Base-by-base conservation (phyloP, 2,113 vertebrate species). In the Terrapene triunguis region DNA sequence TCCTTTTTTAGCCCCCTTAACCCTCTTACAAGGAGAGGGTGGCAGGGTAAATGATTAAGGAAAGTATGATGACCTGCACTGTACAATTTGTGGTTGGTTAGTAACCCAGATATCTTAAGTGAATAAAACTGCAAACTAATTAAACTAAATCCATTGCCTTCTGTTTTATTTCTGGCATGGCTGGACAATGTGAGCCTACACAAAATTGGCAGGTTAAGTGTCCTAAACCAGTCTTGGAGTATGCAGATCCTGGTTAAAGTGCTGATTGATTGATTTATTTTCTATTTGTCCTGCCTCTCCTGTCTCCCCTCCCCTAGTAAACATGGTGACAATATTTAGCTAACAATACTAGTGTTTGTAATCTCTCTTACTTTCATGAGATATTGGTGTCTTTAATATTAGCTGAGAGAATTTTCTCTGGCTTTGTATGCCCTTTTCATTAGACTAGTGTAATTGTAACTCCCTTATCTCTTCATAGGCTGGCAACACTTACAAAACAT, bases 391-490 rank as follows among this genome's bases (percentile, higher is more conserved):
- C 54, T 97, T 96, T 79, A 94, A 93, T 59, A 88, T 78, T 93
- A 89, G 69, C 32, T 84, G 78, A 29, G 89, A 84, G 50, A 93
- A 96, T 85, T 84, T 94, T 90, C 53, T 89, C 79, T 96, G 42
- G 87, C 89, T 82, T 35, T 80, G 38, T 53, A 51, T 83, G 42
- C 72, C 87, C 94, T 82, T 97, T 96, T 95, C 81, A 96, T 87
- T 93, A 97, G 91, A 94, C 72, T 12, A 59, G 86, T 42, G 54
- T 84, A 95, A 94, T 89, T 92, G 62, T 87, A 87, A 48, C 76
- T 89, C 91, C 92, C 94, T 47, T 88, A 83, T 86, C 69, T 90
- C 90, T 92, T 48, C 55, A 89, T 80, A 90, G 88, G 38, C 11
- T 89, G 87, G 87, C 82, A n/a, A 90, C 80, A 65, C 13, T 82